Conservation (phyloP, 2,797 vertebrate genomes). For the Eulemur albifrons region DNA sequence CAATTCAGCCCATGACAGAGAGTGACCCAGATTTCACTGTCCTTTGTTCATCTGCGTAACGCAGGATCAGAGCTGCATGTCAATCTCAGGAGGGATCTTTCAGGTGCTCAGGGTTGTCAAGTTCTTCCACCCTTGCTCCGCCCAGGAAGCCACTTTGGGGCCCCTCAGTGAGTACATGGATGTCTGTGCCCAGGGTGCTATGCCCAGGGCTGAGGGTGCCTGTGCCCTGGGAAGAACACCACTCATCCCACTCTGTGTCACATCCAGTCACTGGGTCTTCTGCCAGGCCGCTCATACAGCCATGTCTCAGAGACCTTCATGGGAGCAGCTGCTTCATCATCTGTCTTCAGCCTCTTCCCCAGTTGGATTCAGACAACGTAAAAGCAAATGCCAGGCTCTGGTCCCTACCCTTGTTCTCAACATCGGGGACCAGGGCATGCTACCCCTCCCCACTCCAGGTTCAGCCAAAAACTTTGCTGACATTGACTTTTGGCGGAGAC, state of each 20-base stretch:
- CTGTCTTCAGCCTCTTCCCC: background rate
- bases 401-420: background rate
- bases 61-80: background rate
- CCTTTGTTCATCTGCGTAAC: background rate
- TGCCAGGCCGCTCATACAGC: background rate
- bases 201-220: background rate
- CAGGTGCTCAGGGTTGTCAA: background rate
- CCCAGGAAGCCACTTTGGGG: background rate
- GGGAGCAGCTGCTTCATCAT: background rate
- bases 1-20: background rate
- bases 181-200: background rate
- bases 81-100: background rate
- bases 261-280: background rate
- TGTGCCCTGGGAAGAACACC: fast-evolving
- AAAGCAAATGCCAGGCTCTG: background rate
- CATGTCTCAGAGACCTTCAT: background rate
- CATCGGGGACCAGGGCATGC: too few species aligned
- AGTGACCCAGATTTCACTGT: background rate
- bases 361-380: background rate
- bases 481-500: background rate
- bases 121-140: background rate
- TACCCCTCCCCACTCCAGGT: background rate
- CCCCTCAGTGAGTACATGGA: background rate
- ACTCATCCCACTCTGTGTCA: background rate
- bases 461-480: background rate